Base-by-base conservation (phyloP, 92 coral and sea anemone genomes). In the Parazoanthus darwini region DNA sequence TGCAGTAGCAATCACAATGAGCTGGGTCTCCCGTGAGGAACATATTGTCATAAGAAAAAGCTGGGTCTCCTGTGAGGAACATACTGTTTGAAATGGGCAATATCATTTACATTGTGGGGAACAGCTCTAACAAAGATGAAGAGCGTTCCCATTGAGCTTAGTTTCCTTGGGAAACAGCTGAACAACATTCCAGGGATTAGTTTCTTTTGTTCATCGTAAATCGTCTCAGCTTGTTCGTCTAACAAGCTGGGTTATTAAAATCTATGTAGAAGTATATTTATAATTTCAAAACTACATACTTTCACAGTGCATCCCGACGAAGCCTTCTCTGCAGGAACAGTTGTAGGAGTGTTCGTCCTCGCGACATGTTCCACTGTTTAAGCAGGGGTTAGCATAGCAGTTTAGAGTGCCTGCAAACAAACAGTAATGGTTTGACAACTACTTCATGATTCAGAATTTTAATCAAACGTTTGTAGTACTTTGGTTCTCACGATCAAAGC, bases 281-380 rank as follows among this genome's bases (percentile, higher is more conserved):
- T 29, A 29, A 29, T 0, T 39, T 39, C 4, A 2, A 39, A 39
- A 39, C 2, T 39, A 86, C 96, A 23, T 91, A 97, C 99, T 88
- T 92, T 93, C 99, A 70, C 99, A 97, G 80, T 95, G 93, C 65
- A 88, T 87, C 25, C 98, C 98, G 26, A 94, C 93, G 82, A 86
- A 93, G 18, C 99, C 99, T 63, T 91, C 91, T 23, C 90, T 85
- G 85, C 99, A 97, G 10, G 98, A 88, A 72, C 99, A 97, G 88
- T 91, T 95, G 89, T 92, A 95, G 2, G 98, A 92, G 67, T 89
- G 83, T 23, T 94, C 98, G 23, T 90, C 95, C 85, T 97, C 99
- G 50, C 91, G 96, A 54, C 99, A 97, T 37, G 94, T 95, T 67
- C 96, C 99, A 63, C 94, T 91, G 33, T 95, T 95, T 59, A 94